phyloP scores from a whole-genome alignment of 2,888 invertebrate genomes.

The Melitaea athalia region DNA sequence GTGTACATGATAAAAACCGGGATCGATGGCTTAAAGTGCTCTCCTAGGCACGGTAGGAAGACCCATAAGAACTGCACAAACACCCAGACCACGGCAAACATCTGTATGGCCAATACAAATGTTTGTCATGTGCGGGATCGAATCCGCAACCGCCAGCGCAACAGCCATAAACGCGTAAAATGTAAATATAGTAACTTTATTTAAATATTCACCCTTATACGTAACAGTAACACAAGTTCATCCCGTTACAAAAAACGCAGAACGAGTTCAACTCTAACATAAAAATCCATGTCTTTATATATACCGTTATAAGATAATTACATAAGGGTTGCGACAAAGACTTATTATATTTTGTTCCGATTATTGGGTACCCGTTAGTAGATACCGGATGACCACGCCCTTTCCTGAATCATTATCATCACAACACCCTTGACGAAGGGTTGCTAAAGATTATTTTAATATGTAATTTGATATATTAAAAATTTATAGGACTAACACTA shows the following conservation, averaged over 20 bases:
- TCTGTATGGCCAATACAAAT: too few species aligned
- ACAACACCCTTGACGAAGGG: conserved; percentile 53
- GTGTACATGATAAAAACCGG: too few species aligned
- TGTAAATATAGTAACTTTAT: not conserved
- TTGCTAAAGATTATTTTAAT: conserved; percentile 37
- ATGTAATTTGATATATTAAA: conserved; percentile 30
- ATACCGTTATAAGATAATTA: conserved; percentile 20
- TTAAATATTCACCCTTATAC: conserved; percentile 29
- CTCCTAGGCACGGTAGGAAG: too few species aligned
- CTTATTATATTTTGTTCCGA: conserved; percentile 61
- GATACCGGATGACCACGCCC: conserved; percentile 72
- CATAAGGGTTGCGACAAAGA: conserved; percentile 46
- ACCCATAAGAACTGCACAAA: too few species aligned
- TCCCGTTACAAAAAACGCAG: conserved; percentile 28
- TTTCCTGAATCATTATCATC: conserved; percentile 65
- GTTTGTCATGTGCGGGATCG: too few species aligned
- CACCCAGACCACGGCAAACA: too few species aligned
- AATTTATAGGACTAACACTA: not conserved
- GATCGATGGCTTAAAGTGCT: too few species aligned
- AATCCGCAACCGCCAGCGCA: too few species aligned
- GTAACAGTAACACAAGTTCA: conserved; percentile 25
- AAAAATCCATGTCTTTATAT: conserved; percentile 11
- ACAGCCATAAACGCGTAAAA: too few species aligned
- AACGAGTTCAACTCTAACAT: conserved; percentile 5
- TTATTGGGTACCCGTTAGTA: conserved; percentile 57